A percentile compares a stretch with the other conserved stretches of the same genome.
Evolutionary conservation across 92 coral and sea anemone species (phyloP).

Genomic region (Phenganax stokvisi): DNA sequence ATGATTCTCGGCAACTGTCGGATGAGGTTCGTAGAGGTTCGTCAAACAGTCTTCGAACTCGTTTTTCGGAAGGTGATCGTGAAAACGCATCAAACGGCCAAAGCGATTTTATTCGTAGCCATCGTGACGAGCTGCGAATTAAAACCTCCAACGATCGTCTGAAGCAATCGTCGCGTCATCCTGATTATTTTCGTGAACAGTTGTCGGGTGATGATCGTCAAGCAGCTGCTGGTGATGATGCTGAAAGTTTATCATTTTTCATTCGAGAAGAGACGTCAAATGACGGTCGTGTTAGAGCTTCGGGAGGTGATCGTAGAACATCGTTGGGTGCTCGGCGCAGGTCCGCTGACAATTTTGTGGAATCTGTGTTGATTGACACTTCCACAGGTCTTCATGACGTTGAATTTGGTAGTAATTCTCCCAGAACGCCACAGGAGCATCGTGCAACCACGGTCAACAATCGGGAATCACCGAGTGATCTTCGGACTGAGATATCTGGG

Average conservation of each 20-base stretch:
- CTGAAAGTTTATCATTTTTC: background rate
- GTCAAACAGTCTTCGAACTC: background rate
- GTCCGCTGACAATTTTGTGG: background rate
- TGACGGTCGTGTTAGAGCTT: background rate
- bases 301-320: background rate
- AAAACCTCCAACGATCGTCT: background rate
- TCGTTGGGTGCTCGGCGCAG: background rate
- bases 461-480: background rate
- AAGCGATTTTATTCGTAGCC: too few species aligned
- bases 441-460: background rate
- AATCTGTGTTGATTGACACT: too few species aligned
- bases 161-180: background rate
- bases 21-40: background rate
- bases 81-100: too few species aligned
- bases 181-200: background rate
- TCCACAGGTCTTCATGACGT: too few species aligned
- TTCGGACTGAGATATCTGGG: background rate
- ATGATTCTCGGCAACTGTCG: background rate
- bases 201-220: conserved; percentile 5
- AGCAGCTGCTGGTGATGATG: background rate
- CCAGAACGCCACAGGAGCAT: background rate
- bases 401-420: background rate
- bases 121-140: too few species aligned
- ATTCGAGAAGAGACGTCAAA: background rate
- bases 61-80: too few species aligned